Evolutionary conservation across 92 coral and sea anemone genomes (phyloP), one percentile per base, ranked within the genome.

Genomic region (Epizoanthus illoricatus): DNA sequence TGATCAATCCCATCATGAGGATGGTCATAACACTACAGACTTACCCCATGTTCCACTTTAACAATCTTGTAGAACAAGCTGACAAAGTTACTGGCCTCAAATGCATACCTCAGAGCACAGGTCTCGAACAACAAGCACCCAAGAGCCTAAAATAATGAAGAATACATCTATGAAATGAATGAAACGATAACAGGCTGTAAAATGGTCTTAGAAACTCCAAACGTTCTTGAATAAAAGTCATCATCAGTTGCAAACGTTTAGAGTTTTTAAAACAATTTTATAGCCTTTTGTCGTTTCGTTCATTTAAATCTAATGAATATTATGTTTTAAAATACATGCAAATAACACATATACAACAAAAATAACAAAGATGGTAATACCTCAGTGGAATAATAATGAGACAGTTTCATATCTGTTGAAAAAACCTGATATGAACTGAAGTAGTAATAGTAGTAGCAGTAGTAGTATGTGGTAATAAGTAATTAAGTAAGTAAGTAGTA

Each of bases 1-100:
- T 28, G 33, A 28, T 28, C 33, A 28, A 28, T 28, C 1, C 33
- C 1, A 28, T 28, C 33, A 28, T 28, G 33, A 28, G 33, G 33
- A 28, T 28, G 33, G 33, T 28, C 33, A 9, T 8, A 49, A 49
- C 15, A 49, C 56, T 24, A 10, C 15, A 11, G 40, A 71, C 98
- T 68, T 63, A 94, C 99, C 93, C 90, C 98, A 42, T 92, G 97
- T 65, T 91, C 95, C 45, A 92, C 99, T 71, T 94, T 96, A 15
- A 96, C 98, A 79, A 96, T 96, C 88, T 96, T 96, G 90, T 96
- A 96, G 76, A 91, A 91, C 73, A 96, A 79, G 69, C 98, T 97
- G 89, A 97, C 88, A 43, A 91, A 84, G 86, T 97, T 97, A 65
- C 86, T 85, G 74, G 99, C 99, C 66, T 94, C 92, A 70, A 97